Base-by-base conservation (phyloP, 1,140 invertebrate species). In the Nymphalis io region DNA sequence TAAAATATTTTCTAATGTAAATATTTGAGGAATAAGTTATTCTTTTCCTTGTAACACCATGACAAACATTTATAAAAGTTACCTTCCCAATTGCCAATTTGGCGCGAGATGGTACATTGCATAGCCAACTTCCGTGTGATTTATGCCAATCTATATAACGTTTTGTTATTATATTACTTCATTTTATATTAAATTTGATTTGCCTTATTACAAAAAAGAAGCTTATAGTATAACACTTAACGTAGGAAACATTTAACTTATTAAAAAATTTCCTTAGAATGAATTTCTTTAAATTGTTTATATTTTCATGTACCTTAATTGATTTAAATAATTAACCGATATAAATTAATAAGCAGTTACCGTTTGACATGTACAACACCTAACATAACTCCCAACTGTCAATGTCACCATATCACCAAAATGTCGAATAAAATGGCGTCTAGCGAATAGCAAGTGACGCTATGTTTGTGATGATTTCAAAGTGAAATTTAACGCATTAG, bases 91-190 rank as follows among this genome's bases (percentile, higher is more conserved):
- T 27, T 57, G 60, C 60, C 60, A 39, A 60, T 69, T 73, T 73
- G 60, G 71, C 58, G 58, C 33, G 58, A 23, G 55, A 38, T 55
- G 23, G 51, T 40, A 18, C 48, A 64, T 20, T 18, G 11, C n/a
- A 53, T 33, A 53, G 67, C 66, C 66, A 66, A 66, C 58, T 73
- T 73, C 72, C 72, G 57, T 61, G 20, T 55, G 46, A 40, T 73
- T 68, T 20, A 10, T 60, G 60, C 61, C 66, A 73, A 62, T 46
- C 38, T 48, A 40, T 44, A 2, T 58, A 38, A 65, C 46, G 33
- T 33, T 13, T 42, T 42, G 39, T 42, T 42, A 42, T 39, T 39
- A 39, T 39, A 21, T 42, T 53, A 53, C 16, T 16, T 46, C n/a
- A 18, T 46, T 46, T 18, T 33, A 8, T 33, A 33, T 33, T 33